Evolutionary conservation across 1,140 invertebrate genomes (phyloP), one percentile per base, ranked within the genome.

Genomic region (Nylanderia fulva): DNA sequence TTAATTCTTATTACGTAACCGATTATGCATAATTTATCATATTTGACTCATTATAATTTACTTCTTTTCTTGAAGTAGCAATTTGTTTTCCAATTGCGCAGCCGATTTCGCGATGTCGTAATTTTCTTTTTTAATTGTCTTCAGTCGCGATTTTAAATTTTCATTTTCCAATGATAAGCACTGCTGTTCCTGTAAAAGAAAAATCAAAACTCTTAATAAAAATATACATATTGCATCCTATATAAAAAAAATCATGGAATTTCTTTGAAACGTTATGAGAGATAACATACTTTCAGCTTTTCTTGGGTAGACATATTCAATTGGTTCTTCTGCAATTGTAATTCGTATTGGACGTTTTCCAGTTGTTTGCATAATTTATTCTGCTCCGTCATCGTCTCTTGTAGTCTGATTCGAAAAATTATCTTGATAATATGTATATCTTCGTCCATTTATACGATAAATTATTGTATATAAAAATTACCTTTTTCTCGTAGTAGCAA

Each of bases 281-380:
- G n/a, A n/a, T 21, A 66, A 72, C 1, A 7, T 3, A 90, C 88
- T 63, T 85, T 85, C 45, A 77, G 21, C 29, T 85, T 90, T 83
- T 90, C 88, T 56, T 82, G 64, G 6, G 60, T 39, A 29, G 79
- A 54, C 15, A 27, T 1, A 1, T 61, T 48, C 21, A 90, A 74
- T 68, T 76, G 39, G 24, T 90, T 82, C 18, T 72, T 87, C 27
- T 90, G 88, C n/a, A 24, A 63, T 27, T 48, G n/a, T 18, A 74
- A 36, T 13, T 79, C 56, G 3, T 45, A 29, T 15, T 82, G 72
- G 0, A 64, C 11, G 6, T 61, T 45, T 18, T 90, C 68, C 1
- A 87, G n/a, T 54, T 87, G 42, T 52, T 90, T 82, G 1, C 61
- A 68, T 9, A 90, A 56, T 71, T 76, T 66, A 7, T 21, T 36